These are phyloP conservation scores for Neodontobutis hainanensis DNA, from an alignment of 2,113 vertebrate genomes.

Conservation along the genomic window DNA sequence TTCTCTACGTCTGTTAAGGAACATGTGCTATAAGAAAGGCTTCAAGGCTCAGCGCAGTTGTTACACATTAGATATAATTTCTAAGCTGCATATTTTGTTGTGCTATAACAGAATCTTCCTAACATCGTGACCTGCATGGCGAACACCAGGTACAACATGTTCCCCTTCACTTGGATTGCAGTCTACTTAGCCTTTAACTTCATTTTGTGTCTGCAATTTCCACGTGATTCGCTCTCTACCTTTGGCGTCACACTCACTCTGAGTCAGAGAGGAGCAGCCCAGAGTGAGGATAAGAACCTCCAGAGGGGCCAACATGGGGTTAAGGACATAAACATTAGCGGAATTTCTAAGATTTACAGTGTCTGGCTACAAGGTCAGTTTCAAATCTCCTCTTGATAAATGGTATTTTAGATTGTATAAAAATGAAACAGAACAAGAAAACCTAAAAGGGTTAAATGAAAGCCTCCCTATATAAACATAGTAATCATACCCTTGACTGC, in stretches of 20 bases:
- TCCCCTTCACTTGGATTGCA: neutral
- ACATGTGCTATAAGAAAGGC: neutral
- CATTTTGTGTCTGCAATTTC: neutral
- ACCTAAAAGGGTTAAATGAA: neutral
- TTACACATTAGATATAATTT: neutral
- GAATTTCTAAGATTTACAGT: neutral
- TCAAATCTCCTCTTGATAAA: neutral
- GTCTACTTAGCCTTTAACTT: neutral
- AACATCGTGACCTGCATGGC: neutral
- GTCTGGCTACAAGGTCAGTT: neutral
- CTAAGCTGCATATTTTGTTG: neutral
- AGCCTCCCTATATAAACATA: neutral
- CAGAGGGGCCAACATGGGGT: too few relatives aligned
- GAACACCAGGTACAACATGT: neutral
- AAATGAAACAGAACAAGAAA: neutral
- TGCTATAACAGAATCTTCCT: neutral
- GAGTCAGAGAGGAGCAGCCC: too few relatives aligned
- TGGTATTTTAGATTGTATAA: neutral
- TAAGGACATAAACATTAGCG: neutral
- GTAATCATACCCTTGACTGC: slow-evolving; percentile 6
- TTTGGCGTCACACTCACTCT: too few relatives aligned
- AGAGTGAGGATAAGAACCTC: neutral
- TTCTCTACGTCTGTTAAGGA: too few relatives aligned
- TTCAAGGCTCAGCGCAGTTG: neutral
- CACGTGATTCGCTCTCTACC: neutral